These are phyloP conservation scores for Pemphigus obesinymphae DNA, from an alignment of 1,140 invertebrate species.

Conservation along the genomic window DNA sequence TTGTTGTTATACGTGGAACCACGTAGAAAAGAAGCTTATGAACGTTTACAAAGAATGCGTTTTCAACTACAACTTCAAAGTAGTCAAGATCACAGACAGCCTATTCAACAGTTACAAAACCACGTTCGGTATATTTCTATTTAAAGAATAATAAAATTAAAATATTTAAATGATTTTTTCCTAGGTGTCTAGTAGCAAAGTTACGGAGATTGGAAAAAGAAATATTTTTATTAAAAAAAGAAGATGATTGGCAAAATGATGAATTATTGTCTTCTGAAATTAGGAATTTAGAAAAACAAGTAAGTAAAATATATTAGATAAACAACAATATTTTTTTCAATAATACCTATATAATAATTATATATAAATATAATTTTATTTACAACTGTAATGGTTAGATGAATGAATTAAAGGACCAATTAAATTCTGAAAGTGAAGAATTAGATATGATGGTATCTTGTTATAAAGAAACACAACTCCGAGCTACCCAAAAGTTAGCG, in stretches of 20 bases:
- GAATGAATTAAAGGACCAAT: conserved; percentile 83
- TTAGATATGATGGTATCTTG: conserved; percentile 76
- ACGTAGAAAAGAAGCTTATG: conserved; percentile 83
- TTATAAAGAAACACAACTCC: conserved; percentile 79
- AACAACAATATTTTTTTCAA: not conserved
- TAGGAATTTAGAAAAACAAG: conserved; percentile 64
- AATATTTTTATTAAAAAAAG: conserved; percentile 82
- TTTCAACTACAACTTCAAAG: conserved; percentile 88
- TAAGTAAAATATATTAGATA: conserved; percentile 46
- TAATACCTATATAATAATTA: not conserved
- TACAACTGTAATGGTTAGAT: conserved; percentile 55
- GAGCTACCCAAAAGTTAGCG: conserved; percentile 58
- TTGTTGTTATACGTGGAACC: conserved; percentile 94
- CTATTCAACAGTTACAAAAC: conserved; percentile 89
- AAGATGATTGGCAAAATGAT: conserved; percentile 57
- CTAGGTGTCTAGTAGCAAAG: conserved; percentile 69
- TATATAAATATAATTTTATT: not conserved
- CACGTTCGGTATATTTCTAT: conserved; percentile 58
- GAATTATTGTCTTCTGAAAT: conserved; percentile 59
- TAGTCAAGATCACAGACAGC: conserved; percentile 82
- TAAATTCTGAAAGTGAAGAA: conserved; percentile 83
- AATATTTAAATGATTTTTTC: not conserved
- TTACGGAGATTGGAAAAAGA: conserved; percentile 82
- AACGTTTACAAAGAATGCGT: conserved; percentile 82
- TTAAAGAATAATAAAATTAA: not conserved